Conservation (phyloP, 1,140 invertebrate species). For the Periplaneta americana region DNA sequence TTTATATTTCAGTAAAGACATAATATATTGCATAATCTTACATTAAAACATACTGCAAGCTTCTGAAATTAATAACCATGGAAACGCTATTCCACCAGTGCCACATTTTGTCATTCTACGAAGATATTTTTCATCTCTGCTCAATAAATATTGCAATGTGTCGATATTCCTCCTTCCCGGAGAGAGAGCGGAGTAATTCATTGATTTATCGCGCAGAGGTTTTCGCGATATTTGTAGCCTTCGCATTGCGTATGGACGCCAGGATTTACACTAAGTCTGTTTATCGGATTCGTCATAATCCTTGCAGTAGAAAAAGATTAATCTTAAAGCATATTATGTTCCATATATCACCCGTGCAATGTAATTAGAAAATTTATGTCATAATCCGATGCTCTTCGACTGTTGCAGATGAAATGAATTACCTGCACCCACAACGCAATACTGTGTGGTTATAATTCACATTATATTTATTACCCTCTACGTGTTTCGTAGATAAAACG, state of each 20-base stretch:
- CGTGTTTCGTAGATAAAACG: no score
- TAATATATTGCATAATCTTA: no score
- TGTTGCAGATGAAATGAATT: no score
- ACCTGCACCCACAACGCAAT: no score
- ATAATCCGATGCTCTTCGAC: neutral
- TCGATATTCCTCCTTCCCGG: neutral
- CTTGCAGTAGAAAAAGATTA: neutral
- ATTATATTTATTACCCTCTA: no score
- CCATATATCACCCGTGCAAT: neutral
- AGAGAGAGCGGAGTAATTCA: neutral
- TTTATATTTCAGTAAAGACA: no score
- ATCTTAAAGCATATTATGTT: neutral
- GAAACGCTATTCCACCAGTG: neutral
- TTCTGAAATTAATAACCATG: neutral
- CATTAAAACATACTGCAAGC: no score
- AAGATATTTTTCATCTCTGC: neutral
- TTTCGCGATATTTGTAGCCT: neutral
- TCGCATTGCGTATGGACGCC: neutral
- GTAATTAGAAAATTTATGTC: neutral
- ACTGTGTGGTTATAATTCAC: no score
- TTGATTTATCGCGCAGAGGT: neutral
- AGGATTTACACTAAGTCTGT: neutral
- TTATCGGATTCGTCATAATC: neutral
- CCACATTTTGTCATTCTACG: neutral
- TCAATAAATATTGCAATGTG: neutral